These are phyloP conservation scores for Tachystola acroxantha DNA, from an alignment of 2,888 invertebrate genomes.

Conservation along the genomic window DNA sequence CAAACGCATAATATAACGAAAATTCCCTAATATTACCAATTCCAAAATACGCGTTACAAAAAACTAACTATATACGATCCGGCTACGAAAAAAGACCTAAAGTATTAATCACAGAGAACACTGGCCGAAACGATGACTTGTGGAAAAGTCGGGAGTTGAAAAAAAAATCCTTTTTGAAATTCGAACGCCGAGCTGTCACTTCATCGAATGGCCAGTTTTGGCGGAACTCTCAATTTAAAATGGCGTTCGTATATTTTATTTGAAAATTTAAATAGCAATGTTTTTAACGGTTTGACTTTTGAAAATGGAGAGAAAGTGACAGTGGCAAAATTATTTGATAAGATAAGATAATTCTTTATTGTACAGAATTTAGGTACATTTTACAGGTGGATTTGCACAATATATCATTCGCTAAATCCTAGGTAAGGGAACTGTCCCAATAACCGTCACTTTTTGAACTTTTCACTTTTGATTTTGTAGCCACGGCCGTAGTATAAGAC, in stretches of 20 bases:
- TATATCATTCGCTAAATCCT: too few species aligned
- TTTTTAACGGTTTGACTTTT: too few species aligned
- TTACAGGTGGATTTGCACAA: too few species aligned
- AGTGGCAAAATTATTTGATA: too few species aligned
- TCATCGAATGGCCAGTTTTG: constrained; percentile 27
- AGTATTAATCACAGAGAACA: constrained; percentile 68
- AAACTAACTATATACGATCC: constrained; percentile 25
- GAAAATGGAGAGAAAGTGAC: too few species aligned
- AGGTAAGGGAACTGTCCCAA: too few species aligned
- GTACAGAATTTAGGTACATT: too few species aligned
- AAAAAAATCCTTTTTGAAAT: constrained; percentile 53
- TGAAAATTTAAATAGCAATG: too few species aligned
- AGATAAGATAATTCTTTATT: too few species aligned
- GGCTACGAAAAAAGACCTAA: constrained; percentile 26
- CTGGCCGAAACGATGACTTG: constrained; percentile 60
- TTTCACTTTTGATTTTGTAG: too few species aligned
- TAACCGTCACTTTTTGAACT: too few species aligned
- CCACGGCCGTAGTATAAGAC: too few species aligned
- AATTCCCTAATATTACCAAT: constrained; percentile 22
- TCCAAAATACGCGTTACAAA: constrained; percentile 8
- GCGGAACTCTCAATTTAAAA: constrained; percentile 18
- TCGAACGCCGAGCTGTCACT: constrained; percentile 53
- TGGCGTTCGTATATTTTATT: background rate
- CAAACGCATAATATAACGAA: constrained; percentile 11
- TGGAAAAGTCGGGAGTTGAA: constrained; percentile 42